Conservation (phyloP, 2,113 vertebrate species). For the Willisornis vidua region DNA sequence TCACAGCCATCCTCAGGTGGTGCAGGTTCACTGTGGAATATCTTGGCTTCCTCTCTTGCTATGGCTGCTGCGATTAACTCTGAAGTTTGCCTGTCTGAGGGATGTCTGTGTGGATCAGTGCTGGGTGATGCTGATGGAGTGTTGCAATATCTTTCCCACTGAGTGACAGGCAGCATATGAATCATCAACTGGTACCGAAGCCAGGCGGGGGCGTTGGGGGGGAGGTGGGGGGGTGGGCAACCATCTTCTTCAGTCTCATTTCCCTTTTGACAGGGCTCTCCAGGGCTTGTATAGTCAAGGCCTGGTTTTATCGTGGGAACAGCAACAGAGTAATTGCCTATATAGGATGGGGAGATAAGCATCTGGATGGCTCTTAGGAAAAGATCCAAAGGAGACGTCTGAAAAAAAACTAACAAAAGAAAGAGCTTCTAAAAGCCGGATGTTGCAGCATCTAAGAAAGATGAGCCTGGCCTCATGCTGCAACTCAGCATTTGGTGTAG, state of each 20-base stretch:
- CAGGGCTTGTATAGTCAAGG: not conserved
- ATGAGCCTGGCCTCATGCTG: not conserved
- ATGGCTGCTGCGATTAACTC: not conserved
- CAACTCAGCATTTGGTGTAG: not conserved
- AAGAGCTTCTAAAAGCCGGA: not conserved
- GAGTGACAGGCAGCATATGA: constrained; percentile 51
- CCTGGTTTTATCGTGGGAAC: not conserved
- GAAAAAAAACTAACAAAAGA: not conserved
- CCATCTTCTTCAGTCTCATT: not conserved
- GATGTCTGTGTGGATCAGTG: constrained; percentile 17
- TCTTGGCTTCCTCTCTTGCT: not conserved
- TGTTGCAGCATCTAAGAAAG: not conserved
- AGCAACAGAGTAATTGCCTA: not conserved
- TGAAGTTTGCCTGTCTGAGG: not conserved
- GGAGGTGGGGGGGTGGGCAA: not conserved
- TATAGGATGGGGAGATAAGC: not conserved
- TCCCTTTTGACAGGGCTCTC: constrained; percentile 40
- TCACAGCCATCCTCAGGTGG: not conserved
- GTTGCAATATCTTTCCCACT: not conserved
- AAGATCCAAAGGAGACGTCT: not conserved
- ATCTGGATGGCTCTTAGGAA: not conserved
- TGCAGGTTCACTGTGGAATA: not conserved
- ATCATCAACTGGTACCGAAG: constrained; percentile 30
- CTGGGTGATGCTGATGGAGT: not conserved
- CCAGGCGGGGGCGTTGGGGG: not conserved